These are phyloP conservation scores for Gavia stellata DNA, from an alignment of 2,113 vertebrate species.

Conservation along the genomic window DNA sequence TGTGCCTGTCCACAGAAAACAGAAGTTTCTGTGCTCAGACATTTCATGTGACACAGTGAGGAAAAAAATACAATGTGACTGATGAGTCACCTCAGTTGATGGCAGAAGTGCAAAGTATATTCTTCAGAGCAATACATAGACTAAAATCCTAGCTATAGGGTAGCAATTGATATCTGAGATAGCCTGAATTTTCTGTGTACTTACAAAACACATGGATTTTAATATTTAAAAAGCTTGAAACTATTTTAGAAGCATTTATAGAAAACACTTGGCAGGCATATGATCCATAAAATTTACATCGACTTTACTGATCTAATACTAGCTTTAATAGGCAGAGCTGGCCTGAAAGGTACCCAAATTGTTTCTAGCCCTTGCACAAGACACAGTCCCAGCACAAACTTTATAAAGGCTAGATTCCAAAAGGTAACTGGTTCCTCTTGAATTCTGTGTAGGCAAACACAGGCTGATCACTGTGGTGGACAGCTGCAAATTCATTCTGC, in stretches of 20 bases:
- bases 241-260: neutral
- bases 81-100: neutral
- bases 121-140: neutral
- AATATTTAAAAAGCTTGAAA: neutral
- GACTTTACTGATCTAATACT: neutral
- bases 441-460: neutral
- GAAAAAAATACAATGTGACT: neutral
- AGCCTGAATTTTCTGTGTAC: neutral
- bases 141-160: neutral
- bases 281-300: neutral
- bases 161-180: neutral
- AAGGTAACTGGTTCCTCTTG: neutral
- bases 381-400: neutral
- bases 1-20: neutral
- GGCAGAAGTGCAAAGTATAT: neutral
- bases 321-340: neutral
- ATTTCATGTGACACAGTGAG: neutral
- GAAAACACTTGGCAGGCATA: neutral
- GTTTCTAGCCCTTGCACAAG: neutral
- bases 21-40: neutral
- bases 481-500: neutral
- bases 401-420: neutral
- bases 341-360: neutral
- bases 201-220: neutral
- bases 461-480: neutral